Base-by-base conservation (phyloP, 2,888 invertebrate species). In the Heliconius hortense region DNA sequence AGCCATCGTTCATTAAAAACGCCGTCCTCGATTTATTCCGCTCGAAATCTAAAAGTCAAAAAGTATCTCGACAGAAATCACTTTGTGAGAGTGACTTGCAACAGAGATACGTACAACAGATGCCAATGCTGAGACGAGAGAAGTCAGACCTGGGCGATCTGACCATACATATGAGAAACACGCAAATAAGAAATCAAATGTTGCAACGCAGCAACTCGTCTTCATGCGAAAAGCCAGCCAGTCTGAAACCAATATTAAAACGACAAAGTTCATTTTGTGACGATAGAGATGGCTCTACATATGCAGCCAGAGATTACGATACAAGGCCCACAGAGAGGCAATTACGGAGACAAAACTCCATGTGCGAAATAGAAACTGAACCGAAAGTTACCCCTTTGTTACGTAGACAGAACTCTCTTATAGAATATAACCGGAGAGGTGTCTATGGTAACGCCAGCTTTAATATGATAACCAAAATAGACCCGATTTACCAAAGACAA, bases 401-500 rank as follows among this genome's bases (percentile, higher is more conserved):
- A 78, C 92, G 94, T 82, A 92, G 94, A 88, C 94, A 94, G 80
- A 94, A 94, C 84, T 94, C 94, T 79, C 90, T 94, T 21, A 94
- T 94, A 81, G 94, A 94, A 80, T 94, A 94, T 84, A 94, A 93
- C 79, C 90, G 94, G 80, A 87, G 91, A 87, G 94, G 91, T 56
- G 88, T 92, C 81, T 94, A 93, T 83, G 92, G 92, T 79, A 87
- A 88, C n/a, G 84, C 88, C 80, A 92, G 86, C 88, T 94, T 93
- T 88, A 94, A 94, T 84, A 89, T 94, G 91, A 94, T 94, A 82
- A 94, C 94, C 86, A 94, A 94, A 90, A 94, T 94, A 89, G 94
- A 94, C 82, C 94, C 94, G 66, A 92, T 94, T 82, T 94, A 94
- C 92, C 94, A 94, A 93, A 92, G 94, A 89, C 92, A 91, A 76